phyloP scores from a whole-genome alignment of 2,797 vertebrate genomes.

The Spea hammondii region DNA sequence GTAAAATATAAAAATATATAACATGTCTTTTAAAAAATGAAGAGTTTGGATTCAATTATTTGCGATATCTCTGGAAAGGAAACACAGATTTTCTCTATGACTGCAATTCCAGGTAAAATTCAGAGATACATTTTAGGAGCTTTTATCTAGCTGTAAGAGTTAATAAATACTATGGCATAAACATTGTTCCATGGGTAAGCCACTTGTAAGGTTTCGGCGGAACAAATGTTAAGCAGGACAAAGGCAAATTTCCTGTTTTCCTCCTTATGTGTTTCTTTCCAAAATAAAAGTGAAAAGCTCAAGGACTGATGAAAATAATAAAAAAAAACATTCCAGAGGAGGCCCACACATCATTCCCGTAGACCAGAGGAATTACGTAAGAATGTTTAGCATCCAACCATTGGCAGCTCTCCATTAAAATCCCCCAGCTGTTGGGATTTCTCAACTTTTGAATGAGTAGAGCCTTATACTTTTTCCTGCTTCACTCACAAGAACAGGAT shows the following conservation, averaged over 20 bases:
- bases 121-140: no score
- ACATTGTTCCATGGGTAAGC: no score
- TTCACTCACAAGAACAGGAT: constrained; percentile 34
- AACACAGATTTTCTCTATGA: no score
- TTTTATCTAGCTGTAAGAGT: no score
- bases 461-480: neutral
- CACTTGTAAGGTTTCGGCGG: no score
- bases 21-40: no score
- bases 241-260: neutral
- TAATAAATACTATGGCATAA: no score
- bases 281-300: neutral
- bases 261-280: neutral
- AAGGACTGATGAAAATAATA: constrained; percentile 1
- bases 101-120: no score
- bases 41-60: no score
- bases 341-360: constrained; percentile 4
- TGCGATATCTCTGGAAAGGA: no score
- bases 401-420: constrained; percentile 15
- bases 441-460: constrained; percentile 11
- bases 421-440: constrained; percentile 31
- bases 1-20: no score
- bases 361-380: constrained; percentile 23
- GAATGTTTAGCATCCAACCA: constrained; percentile 13
- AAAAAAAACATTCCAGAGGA: neutral
- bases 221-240: neutral